Percentiles rank a stretch among this genome's conserved stretches.
Evolutionary conservation across 2,113 vertebrate genomes (phyloP).

Genomic region (Miniopterus natalensis): DNA sequence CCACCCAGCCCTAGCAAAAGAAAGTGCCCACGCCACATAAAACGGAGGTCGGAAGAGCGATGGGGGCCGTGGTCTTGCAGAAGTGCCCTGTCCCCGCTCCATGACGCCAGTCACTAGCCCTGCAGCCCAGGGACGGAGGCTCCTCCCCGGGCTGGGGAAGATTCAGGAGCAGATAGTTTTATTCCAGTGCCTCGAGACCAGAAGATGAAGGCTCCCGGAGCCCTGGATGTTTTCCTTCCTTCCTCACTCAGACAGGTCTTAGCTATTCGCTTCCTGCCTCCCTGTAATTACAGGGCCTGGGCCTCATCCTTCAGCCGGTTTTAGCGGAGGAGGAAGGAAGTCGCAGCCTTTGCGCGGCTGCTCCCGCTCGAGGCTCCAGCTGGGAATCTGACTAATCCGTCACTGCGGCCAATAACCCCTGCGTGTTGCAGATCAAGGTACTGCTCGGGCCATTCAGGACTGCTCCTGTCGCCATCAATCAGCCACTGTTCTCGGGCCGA

Average conservation of each 20-base stretch:
- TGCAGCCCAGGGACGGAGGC: background rate
- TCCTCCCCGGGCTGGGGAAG: background rate
- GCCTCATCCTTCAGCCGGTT: background rate
- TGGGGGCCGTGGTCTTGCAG: accelerated
- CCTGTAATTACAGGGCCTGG: slow-evolving; percentile 48
- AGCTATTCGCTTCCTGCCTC: slow-evolving; percentile 58
- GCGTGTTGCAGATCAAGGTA: slow-evolving; percentile 24
- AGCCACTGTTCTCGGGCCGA: background rate
- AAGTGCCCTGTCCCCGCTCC: background rate
- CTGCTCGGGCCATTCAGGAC: background rate
- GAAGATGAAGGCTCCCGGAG: slow-evolving; percentile 11
- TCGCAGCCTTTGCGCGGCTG: background rate
- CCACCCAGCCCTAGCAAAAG: background rate
- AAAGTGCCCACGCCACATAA: background rate
- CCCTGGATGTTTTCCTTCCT: slow-evolving; percentile 71
- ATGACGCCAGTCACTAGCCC: too few relatives aligned
- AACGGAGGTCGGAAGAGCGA: accelerated
- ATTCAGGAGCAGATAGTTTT: background rate
- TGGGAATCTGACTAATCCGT: slow-evolving; percentile 61
- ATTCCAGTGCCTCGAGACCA: background rate
- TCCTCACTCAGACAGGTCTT: slow-evolving; percentile 60
- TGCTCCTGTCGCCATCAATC: background rate
- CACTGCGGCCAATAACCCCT: background rate
- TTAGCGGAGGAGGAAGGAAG: slow-evolving; percentile 65
- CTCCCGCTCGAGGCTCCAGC: slow-evolving; percentile 40